Evolutionary conservation across 2,113 vertebrate genomes (phyloP).

Genomic region (Ceyx margarethae): DNA sequence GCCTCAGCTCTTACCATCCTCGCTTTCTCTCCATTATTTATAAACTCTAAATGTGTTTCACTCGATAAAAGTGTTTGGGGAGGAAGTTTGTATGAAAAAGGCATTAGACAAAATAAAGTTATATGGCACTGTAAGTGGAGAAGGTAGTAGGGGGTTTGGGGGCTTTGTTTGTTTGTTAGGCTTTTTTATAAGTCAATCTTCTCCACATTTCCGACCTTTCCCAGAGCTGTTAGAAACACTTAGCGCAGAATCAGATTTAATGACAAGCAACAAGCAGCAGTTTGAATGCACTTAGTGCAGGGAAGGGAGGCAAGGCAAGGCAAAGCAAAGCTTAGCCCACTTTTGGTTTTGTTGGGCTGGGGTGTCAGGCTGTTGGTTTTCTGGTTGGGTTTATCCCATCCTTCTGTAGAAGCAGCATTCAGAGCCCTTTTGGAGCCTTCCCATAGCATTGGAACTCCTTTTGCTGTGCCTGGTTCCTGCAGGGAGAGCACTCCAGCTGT

Average conservation of each 20-base stretch:
- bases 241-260: slow-evolving; percentile 44
- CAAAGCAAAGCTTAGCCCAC: background rate
- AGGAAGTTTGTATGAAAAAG: slow-evolving; percentile 31
- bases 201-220: background rate
- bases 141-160: background rate
- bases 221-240: slow-evolving; percentile 18
- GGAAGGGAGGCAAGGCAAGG: background rate
- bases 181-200: background rate
- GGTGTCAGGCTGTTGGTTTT: background rate
- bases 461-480: slow-evolving; percentile 36
- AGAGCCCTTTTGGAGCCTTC: slow-evolving; percentile 29
- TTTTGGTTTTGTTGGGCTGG: background rate
- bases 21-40: background rate
- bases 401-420: fast-evolving
- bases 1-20: background rate
- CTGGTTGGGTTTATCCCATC: background rate
- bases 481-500: slow-evolving; percentile 49
- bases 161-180: background rate
- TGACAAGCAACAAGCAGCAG: background rate
- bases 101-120: slow-evolving; percentile 32
- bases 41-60: slow-evolving; percentile 11
- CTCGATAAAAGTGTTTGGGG: background rate
- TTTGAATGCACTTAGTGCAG: slow-evolving; percentile 2
- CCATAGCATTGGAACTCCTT: slow-evolving; percentile 41
- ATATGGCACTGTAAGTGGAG: background rate